phyloP scores from a whole-genome alignment of 2,113 vertebrate species.

The Pseudolaguvia tuberculata region DNA sequence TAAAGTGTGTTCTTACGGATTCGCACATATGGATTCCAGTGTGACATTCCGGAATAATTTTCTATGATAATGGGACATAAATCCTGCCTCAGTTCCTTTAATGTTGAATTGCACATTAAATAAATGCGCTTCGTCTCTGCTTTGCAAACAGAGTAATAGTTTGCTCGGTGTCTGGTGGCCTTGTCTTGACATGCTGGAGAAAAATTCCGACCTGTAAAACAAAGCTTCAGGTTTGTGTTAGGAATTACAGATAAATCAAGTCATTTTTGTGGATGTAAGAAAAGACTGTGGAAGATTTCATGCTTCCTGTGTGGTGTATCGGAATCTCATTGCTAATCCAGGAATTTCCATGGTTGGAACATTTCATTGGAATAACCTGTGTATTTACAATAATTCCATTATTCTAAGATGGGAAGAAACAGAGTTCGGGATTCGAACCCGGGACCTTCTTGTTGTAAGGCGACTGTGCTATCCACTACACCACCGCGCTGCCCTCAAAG shows the following conservation, averaged over 20 bases:
- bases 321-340: too few relatives aligned
- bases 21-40: background rate
- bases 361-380: too few relatives aligned
- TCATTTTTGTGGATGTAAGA: background rate
- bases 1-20: background rate
- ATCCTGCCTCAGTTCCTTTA: background rate
- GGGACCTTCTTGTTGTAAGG: too few relatives aligned
- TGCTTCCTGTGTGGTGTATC: too few relatives aligned
- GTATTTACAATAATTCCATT: too few relatives aligned
- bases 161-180: background rate
- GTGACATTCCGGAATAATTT: background rate
- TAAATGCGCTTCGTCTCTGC: too few relatives aligned
- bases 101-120: background rate
- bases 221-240: background rate
- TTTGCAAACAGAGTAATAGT: background rate
- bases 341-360: too few relatives aligned
- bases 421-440: too few relatives aligned
- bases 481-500: too few relatives aligned
- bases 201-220: slow-evolving; percentile 2
- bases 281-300: too few relatives aligned
- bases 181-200: slow-evolving; percentile 9
- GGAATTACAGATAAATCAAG: background rate
- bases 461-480: too few relatives aligned
- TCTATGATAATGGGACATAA: slow-evolving; percentile 21
- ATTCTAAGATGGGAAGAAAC: too few relatives aligned